phyloP scores from a whole-genome alignment of 2,113 vertebrate genomes.

The Hippocampus guttulatus region DNA sequence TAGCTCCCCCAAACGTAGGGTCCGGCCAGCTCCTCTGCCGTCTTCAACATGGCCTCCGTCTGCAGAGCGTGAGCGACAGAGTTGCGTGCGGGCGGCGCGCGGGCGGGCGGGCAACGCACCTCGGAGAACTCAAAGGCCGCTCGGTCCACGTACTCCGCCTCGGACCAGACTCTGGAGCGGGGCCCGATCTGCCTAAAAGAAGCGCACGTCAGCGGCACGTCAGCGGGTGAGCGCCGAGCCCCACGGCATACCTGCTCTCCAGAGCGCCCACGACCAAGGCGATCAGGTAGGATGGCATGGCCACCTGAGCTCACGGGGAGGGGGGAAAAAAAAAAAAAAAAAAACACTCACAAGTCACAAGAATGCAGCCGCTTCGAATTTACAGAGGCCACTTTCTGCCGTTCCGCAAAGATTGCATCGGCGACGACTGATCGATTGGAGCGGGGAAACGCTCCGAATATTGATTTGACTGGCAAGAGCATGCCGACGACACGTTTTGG shows the following conservation, averaged over 20 bases:
- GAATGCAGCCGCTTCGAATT: not conserved
- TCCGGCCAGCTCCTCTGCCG: constrained; percentile 85
- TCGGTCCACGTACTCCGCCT: constrained; percentile 88
- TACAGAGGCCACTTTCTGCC: too few relatives aligned
- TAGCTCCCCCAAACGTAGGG: constrained; percentile 96
- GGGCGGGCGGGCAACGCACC: constrained; percentile 74
- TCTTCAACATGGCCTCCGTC: constrained; percentile 92
- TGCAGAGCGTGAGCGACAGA: too few relatives aligned
- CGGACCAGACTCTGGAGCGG: constrained; percentile 89
- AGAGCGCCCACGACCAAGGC: constrained; percentile 90
- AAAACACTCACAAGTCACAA: not conserved
- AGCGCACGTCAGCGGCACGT: constrained; percentile 27
- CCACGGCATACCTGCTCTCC: constrained; percentile 82
- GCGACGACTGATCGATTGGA: too few relatives aligned
- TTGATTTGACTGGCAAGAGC: too few relatives aligned
- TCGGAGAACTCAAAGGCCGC: constrained; percentile 91
- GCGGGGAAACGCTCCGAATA: too few relatives aligned
- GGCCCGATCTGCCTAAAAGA: constrained; percentile 85
- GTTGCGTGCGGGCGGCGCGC: too few relatives aligned
- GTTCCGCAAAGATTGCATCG: too few relatives aligned
- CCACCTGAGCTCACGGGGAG: constrained; percentile 73
- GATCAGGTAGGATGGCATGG: constrained; percentile 91
- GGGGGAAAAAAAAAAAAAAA: too few relatives aligned
- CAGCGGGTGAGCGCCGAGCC: not conserved
- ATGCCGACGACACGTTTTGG: too few relatives aligned